These are phyloP conservation scores for Coptodon bakossiorum DNA, from an alignment of 2,113 vertebrate genomes.

Conservation along the genomic window DNA sequence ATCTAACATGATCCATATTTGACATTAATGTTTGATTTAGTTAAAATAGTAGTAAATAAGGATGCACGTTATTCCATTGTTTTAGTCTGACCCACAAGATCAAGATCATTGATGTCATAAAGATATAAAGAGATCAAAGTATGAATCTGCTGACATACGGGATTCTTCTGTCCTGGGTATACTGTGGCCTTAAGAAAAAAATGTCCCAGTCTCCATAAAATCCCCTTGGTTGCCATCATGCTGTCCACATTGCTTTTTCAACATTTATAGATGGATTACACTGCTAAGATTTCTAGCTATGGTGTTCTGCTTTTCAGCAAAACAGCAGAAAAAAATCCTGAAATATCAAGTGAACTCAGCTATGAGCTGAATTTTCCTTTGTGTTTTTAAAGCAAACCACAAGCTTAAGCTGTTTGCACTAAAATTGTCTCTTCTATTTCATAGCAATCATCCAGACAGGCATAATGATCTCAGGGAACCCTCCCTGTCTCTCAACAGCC, in stretches of 20 bases:
- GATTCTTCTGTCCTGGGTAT: background rate
- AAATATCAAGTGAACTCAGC: background rate
- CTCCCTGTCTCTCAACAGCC: conserved; percentile 78
- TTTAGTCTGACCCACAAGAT: background rate
- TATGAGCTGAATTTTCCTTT: background rate
- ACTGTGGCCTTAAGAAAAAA: background rate
- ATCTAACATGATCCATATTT: background rate
- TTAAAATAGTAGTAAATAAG: background rate
- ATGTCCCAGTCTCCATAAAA: background rate
- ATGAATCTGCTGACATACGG: background rate
- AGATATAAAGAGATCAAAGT: background rate
- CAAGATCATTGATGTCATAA: background rate
- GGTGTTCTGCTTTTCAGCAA: background rate
- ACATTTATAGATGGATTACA: background rate
- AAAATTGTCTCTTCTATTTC: conserved; percentile 23
- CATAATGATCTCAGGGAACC: conserved; percentile 86
- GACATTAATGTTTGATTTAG: background rate
- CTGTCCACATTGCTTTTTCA: background rate
- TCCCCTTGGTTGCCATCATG: background rate
- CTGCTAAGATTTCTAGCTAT: background rate
- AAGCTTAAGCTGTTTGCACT: background rate
- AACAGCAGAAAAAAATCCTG: background rate
- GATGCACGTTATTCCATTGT: background rate
- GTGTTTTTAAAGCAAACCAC: background rate
- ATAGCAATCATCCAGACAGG: conserved; percentile 93